Percentiles rank a stretch among this genome's conserved stretches.
phyloP scores from a whole-genome alignment of 2,113 vertebrate species.

The Lepidothrix coronata region DNA sequence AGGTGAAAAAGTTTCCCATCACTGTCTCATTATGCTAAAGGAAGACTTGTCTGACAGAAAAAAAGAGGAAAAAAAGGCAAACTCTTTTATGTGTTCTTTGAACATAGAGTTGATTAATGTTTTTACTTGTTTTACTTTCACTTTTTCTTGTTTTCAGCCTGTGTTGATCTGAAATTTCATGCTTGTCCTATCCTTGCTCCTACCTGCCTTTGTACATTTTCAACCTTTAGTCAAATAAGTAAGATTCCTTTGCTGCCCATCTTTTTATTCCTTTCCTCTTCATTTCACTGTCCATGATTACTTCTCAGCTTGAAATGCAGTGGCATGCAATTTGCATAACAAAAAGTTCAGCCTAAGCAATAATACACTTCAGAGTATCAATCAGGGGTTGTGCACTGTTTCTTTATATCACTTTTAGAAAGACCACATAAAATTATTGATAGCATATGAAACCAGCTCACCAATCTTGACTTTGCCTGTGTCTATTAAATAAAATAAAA shows the following conservation, averaged over 20 bases:
- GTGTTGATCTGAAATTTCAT: not conserved
- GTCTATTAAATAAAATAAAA: not conserved
- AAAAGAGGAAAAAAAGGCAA: not conserved
- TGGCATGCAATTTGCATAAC: not conserved
- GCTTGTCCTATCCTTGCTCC: not conserved
- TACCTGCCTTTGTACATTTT: not conserved
- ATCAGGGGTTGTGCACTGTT: not conserved
- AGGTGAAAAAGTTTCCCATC: not conserved
- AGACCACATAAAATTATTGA: not conserved
- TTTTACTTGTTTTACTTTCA: not conserved
- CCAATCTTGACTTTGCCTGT: not conserved
- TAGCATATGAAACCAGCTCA: not conserved
- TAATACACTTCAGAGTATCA: not conserved
- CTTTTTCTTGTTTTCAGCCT: not conserved
- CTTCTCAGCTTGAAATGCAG: not conserved
- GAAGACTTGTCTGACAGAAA: not conserved
- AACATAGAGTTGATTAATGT: not conserved
- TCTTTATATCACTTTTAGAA: not conserved
- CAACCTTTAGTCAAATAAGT: not conserved
- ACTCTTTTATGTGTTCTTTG: not conserved
- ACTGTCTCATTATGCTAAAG: not conserved
- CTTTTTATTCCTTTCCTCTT: not conserved
- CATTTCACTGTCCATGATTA: not conserved
- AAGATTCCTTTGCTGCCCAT: not conserved
- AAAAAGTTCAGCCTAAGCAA: constrained; percentile 11